These are phyloP conservation scores for Harpagoxenus sublaevis DNA, from an alignment of 2,888 invertebrate genomes.

Conservation along the genomic window DNA sequence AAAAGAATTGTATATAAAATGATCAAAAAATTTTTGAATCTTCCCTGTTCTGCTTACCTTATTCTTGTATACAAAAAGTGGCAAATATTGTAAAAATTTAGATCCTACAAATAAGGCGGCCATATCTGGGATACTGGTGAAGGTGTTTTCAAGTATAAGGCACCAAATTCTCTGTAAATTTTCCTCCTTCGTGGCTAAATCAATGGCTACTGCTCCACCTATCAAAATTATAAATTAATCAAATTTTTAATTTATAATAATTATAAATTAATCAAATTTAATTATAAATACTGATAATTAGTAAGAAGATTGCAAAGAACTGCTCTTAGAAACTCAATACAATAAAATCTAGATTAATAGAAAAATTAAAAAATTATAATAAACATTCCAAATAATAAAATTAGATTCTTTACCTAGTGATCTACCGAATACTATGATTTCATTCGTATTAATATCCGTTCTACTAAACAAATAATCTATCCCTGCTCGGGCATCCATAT, in stretches of 20 bases:
- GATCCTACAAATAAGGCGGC: conserved; percentile 93
- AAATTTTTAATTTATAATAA: conserved; percentile 2
- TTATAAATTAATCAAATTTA: neutral
- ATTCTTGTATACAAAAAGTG: conserved; percentile 95
- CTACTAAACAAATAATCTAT: conserved; percentile 94
- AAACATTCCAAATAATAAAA: neutral
- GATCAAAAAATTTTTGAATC: neutral
- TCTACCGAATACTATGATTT: conserved; percentile 96
- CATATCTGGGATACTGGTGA: conserved; percentile 97
- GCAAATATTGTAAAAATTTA: conserved; percentile 91
- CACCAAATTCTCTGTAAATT: conserved; percentile 94
- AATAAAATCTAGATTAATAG: neutral
- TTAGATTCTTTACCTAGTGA: conserved; percentile 89
- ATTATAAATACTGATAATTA: neutral
- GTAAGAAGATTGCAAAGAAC: neutral
- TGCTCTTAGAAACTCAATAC: neutral
- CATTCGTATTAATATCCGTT: conserved; percentile 93
- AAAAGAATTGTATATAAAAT: conserved; percentile 20
- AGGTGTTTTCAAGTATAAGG: conserved; percentile 97
- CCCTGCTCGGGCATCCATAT: conserved; percentile 95
- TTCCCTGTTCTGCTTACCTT: conserved; percentile 88
- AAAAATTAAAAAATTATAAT: neutral
- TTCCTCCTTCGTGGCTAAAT: conserved; percentile 92
- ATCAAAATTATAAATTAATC: conserved; percentile 53
- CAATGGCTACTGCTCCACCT: conserved; percentile 97